Percentiles rank a stretch among this genome's conserved stretches.
phyloP scores from a whole-genome alignment of 1,140 invertebrate genomes.

The Thereuonema tuberculata region DNA sequence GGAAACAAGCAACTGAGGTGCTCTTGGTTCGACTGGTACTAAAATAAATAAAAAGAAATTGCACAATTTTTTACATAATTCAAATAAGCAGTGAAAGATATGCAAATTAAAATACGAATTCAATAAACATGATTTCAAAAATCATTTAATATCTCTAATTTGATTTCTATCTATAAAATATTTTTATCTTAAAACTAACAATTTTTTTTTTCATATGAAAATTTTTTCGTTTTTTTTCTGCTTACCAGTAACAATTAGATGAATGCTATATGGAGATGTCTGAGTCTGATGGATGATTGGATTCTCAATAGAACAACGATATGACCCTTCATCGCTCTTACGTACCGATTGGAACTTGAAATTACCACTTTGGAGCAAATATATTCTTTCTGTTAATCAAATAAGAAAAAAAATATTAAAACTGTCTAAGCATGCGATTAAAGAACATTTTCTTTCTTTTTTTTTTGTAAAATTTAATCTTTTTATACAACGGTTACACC shows the following conservation, averaged over 20 bases:
- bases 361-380: not conserved
- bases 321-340: conserved; percentile 37
- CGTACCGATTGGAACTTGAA: conserved; percentile 27
- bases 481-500: no score
- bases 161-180: conserved; percentile 36
- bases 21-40: conserved; percentile 7
- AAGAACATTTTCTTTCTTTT: no score
- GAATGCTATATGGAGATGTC: conserved; percentile 32
- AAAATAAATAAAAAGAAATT: conserved; percentile 8
- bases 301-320: conserved; percentile 44
- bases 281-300: conserved; percentile 36
- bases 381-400: not conserved
- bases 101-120: conserved; percentile 14
- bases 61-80: no score
- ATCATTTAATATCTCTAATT: conserved; percentile 19
- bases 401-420: not conserved
- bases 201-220: no score
- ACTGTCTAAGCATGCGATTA: not conserved
- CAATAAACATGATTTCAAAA: conserved; percentile 11
- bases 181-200: conserved; percentile 30
- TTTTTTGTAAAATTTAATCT: no score
- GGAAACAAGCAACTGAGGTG: conserved; percentile 8
- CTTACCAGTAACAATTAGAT: conserved; percentile 31
- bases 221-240: no score
- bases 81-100: no score